Conservation (phyloP, 2,113 vertebrate species). For the Trematomus loennbergii region DNA sequence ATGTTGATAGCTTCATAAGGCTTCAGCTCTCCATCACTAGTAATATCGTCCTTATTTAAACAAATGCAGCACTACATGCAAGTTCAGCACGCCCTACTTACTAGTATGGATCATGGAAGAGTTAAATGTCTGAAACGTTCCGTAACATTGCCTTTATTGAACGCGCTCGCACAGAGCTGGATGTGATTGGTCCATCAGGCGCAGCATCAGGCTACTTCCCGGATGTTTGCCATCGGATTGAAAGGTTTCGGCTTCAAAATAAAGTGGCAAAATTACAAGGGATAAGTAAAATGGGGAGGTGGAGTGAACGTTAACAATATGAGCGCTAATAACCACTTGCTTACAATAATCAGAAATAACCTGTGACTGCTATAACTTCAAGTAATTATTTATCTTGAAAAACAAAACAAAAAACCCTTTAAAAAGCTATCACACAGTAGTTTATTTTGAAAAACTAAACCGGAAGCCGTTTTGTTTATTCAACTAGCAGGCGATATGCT, state of each 20-base stretch:
- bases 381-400: neutral
- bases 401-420: too few species aligned
- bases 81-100: too few species aligned
- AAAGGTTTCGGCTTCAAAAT: constrained; percentile 24
- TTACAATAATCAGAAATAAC: neutral
- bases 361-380: neutral
- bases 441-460: constrained; percentile 45
- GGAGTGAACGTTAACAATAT: too few species aligned
- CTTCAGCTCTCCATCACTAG: too few species aligned
- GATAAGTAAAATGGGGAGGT: too few species aligned
- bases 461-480: neutral
- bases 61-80: too few species aligned
- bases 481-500: neutral
- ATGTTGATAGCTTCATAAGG: too few species aligned
- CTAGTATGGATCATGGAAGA: neutral
- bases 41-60: too few species aligned
- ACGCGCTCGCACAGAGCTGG: neutral
- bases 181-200: constrained; percentile 15
- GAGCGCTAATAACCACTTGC: too few species aligned
- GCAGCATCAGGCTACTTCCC: neutral
- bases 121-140: neutral
- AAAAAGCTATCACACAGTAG: neutral
- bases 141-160: constrained; percentile 9
- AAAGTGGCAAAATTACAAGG: neutral
- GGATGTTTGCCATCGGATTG: neutral